Conservation (phyloP, 53 echinoderm and acorn worm species). For the Mesocentrotus franciscanus region DNA sequence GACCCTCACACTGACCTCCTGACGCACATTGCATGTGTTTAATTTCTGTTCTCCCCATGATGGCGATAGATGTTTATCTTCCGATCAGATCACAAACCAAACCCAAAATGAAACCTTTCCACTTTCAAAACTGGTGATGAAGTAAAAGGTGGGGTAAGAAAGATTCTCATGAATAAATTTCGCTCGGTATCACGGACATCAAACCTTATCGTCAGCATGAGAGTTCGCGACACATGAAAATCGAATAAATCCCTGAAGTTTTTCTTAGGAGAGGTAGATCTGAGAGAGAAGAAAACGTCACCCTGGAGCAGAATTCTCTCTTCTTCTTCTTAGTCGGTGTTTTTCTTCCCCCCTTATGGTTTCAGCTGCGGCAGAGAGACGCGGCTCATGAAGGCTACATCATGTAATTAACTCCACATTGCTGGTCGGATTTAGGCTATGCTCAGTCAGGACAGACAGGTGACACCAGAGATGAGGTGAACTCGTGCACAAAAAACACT, state of each 20-base stretch:
- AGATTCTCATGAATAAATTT: not conserved
- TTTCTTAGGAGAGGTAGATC: constrained; percentile 7
- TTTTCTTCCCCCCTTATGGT: constrained; percentile 9
- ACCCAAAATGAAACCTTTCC: not conserved
- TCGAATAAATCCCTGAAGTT: constrained; percentile 27
- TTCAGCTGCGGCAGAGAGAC: constrained; percentile 46
- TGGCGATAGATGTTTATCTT: constrained; percentile 22
- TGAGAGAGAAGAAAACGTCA: not conserved
- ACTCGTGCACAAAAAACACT: constrained; percentile 47
- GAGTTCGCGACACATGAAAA: constrained; percentile 2
- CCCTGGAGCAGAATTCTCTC: constrained; percentile 2
- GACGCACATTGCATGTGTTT: not conserved
- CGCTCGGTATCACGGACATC: not conserved
- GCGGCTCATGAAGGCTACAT: constrained; percentile 55
- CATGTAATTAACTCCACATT: constrained; percentile 65
- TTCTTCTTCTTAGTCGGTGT: constrained; percentile 31
- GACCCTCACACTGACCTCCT: not conserved
- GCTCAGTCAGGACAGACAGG: not conserved
- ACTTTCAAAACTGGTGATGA: not conserved
- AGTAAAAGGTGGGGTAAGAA: not conserved
- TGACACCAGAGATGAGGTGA: constrained; percentile 37
- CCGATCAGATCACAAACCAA: not conserved
- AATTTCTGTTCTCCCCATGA: constrained; percentile 20
- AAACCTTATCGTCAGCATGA: not conserved
- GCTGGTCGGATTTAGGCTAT: not conserved